These are phyloP conservation scores for Habropoda laboriosa DNA, from an alignment of 1,140 invertebrate species.

Conservation along the genomic window DNA sequence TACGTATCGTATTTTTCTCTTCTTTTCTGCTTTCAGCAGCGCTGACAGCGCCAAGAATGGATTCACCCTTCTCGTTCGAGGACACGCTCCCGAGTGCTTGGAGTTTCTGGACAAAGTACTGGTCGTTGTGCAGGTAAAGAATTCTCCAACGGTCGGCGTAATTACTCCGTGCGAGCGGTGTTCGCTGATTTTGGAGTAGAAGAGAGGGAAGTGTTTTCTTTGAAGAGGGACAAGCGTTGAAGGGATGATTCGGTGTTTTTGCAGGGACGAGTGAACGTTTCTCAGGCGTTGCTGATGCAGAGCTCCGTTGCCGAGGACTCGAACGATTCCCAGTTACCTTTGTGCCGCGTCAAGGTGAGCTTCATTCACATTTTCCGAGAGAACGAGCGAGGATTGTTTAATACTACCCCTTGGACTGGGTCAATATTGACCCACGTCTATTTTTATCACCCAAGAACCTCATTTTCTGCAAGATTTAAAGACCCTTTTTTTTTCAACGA, in stretches of 20 bases:
- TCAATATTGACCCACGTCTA: no score
- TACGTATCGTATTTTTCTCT: no score
- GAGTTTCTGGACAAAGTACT: conserved; percentile 74
- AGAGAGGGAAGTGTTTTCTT: no score
- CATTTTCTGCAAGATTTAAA: no score
- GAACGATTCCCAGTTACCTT: conserved; percentile 68
- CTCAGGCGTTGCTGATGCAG: conserved; percentile 66
- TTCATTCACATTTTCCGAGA: no score
- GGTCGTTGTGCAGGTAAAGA: conserved; percentile 68
- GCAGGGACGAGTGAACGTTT: conserved; percentile 67
- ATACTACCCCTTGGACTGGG: no score
- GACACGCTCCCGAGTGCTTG: conserved; percentile 62
- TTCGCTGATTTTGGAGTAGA: no score
- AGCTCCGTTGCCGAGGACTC: conserved; percentile 49
- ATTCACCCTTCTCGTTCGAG: conserved; percentile 72
- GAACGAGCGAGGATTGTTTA: no score
- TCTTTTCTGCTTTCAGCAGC: conserved; percentile 66
- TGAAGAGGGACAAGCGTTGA: neutral
- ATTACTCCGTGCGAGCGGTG: no score
- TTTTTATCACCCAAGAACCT: no score
- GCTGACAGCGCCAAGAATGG: conserved; percentile 70
- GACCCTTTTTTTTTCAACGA: no score
- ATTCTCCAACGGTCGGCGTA: neutral
- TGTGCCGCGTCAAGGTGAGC: conserved; percentile 73
- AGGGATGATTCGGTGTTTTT: conserved; percentile 9